Evolutionary conservation across 2,797 vertebrate species (phyloP), one percentile per base, ranked within the genome.

Genomic region (Thunnus albacares): DNA sequence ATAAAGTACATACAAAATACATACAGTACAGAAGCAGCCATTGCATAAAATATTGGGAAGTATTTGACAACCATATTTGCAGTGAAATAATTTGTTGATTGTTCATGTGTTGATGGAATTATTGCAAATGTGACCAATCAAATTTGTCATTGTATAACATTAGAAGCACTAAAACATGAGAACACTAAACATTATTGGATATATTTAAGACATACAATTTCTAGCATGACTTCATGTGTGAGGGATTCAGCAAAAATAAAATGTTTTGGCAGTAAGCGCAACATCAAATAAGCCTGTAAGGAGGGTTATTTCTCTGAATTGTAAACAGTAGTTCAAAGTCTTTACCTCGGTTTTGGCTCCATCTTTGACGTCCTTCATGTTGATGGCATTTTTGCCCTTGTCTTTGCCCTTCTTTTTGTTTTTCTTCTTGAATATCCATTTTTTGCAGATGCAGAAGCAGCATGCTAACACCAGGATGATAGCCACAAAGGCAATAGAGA

Each of bases 331-430:
- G 82, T 79, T 83, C 0, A 89, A 85, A 79, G 87, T 83, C 71
- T 87, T 96, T 98, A 99, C 98, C 98, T 99, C 98, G 93, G 97
- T 98, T 96, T 98, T 99, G 90, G 96, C 94, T 90, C 97, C 96
- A 75, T 99, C 98, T 77, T 96, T 97, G 76, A 99, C 98, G 63
- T 99, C 98, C 96, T 96, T 99, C 98, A 99, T 99, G 95, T 99
- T 99, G 91, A 99, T 99, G 93, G 98, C 98, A 81, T 99, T 99
- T 92, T 99, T 99, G 81, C 98, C 98, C 95, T 99, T 99, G 93
- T 99, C 98, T 91, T 99, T 99, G 81, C 97, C 97, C 97, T 99
- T 99, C 98, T 99, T 99, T 96, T 99, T 99, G 96, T 99, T 99
- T 96, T 99, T 99, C 97, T 99, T 99, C 96, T 99, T 99, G 96